These are phyloP conservation scores for Drosophila tripunctata DNA, from an alignment of 2,888 invertebrate genomes.

Conservation along the genomic window DNA sequence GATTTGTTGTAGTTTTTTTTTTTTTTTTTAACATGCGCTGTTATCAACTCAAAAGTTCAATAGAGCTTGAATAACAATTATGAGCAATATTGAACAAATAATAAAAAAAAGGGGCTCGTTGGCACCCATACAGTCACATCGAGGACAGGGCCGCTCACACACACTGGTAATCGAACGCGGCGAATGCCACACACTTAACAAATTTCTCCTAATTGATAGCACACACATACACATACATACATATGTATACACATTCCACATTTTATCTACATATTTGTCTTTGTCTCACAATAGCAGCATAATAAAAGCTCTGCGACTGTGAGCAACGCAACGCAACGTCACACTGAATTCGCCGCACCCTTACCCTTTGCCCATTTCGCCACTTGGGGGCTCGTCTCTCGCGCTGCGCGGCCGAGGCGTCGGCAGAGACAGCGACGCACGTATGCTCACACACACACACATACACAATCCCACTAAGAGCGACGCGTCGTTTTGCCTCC, in stretches of 20 bases:
- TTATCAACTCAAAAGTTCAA: slow-evolving; percentile 67
- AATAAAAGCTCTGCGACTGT: slow-evolving; percentile 31
- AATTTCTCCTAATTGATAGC: slow-evolving; percentile 61
- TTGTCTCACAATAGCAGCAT: slow-evolving; percentile 44
- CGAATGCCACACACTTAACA: slow-evolving; percentile 54
- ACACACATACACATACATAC: slow-evolving; percentile 5
- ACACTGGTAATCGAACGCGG: slow-evolving; percentile 27
- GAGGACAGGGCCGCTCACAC: slow-evolving; percentile 55
- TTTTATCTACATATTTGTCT: slow-evolving; percentile 28
- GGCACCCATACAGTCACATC: slow-evolving; percentile 31
- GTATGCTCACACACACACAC: slow-evolving; percentile 21
- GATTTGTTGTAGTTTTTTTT: too few relatives aligned
- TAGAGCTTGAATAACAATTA: slow-evolving; percentile 69
- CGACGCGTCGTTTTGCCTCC: slow-evolving; percentile 19
- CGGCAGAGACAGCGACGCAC: slow-evolving; percentile 45
- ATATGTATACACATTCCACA: slow-evolving; percentile 6
- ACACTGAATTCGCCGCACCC: slow-evolving; percentile 41
- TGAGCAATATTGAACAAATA: slow-evolving; percentile 33
- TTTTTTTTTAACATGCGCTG: slow-evolving; percentile 54
- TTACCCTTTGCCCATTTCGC: slow-evolving; percentile 45
- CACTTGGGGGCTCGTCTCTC: slow-evolving; percentile 70
- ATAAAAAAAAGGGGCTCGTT: slow-evolving; percentile 53
- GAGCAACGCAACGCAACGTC: slow-evolving; percentile 29
- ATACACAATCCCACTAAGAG: slow-evolving; percentile 41
- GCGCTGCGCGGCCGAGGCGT: slow-evolving; percentile 34